Conservation (phyloP, 2,888 invertebrate species). For the Nebria brevicollis region DNA sequence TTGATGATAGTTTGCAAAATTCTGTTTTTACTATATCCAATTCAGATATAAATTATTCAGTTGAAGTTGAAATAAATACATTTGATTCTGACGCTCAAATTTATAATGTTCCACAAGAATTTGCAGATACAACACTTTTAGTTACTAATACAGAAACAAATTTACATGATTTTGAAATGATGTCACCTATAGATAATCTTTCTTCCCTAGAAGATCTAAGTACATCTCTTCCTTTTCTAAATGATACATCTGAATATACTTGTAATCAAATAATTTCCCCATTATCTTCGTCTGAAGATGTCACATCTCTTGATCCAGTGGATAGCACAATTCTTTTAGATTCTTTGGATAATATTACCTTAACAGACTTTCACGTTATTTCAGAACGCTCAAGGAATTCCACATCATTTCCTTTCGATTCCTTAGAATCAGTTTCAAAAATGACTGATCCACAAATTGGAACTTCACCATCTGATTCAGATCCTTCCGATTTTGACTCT, state of each 20-base stretch:
- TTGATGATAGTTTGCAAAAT: not conserved
- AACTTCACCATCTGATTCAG: slow-evolving; percentile 22
- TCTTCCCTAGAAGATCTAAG: not conserved
- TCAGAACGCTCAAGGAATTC: not conserved
- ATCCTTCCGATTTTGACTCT: not conserved
- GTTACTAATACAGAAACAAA: not conserved
- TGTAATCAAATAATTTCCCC: not conserved
- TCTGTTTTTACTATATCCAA: not conserved
- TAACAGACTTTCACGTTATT: not conserved
- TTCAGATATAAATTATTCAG: not conserved
- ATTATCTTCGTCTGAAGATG: not conserved
- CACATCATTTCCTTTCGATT: not conserved
- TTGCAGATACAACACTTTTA: slow-evolving; percentile 17
- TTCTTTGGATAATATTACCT: not conserved
- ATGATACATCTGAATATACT: not conserved
- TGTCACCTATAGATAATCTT: not conserved
- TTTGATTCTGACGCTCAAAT: not conserved
- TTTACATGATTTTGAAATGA: not conserved
- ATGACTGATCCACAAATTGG: not conserved
- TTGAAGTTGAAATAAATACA: slow-evolving; percentile 18
- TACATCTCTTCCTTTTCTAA: not conserved
- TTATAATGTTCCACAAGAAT: slow-evolving; percentile 19
- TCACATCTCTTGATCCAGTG: not conserved
- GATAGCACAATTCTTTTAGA: not conserved
- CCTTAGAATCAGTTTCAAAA: not conserved